Evolutionary conservation across 2,113 vertebrate species (phyloP), one percentile per base, ranked within the genome.

Genomic region (Etheostoma spectabile): DNA sequence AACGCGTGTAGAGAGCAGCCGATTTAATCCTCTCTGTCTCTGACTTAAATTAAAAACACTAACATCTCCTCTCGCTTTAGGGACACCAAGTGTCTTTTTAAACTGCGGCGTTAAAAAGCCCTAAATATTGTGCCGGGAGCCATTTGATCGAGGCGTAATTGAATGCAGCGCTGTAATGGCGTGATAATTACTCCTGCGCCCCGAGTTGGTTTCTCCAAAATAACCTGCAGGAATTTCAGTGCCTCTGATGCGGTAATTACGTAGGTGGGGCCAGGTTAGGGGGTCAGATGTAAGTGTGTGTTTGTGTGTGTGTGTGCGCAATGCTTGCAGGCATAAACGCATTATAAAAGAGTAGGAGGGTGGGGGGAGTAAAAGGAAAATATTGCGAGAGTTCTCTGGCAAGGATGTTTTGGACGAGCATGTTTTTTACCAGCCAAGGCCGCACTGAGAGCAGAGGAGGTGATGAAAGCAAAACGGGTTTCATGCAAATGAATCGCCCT

Each of bases 191-290:
- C 91, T 86, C 77, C 82, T 70, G 84, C 53, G 83, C 85, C 82
- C 83, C 65, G 74, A 86, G 87, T 90, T 80, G 75, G 77, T 88
- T 92, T 90, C 89, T 90, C 59, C 89, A 88, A 83, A 94, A 92
- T 92, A 93, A 93, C 93, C 93, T 85, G 91, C 84, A 93, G 93
- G 90, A 90, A 94, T 93, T 86, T 82, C 89, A 83, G 81, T n/a
- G 86, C 87, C 88, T 92, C 88, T 95, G 92, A 95, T 93, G 93
- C 85, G 79, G 90, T 95, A 94, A 96, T 95, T 94, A 93, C 80
- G 90, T 89, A 92, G 95, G 94, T 91, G 93, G 93, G 90, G 93
- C 89, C 82, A 88, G 93, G 95, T 94, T 94, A 94, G 91, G 86
- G 91, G 95, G 93, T 94, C 92, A 94, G 57, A 82, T 84, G 86